These are phyloP conservation scores for Dolichotis patagonum DNA, from an alignment of 2,113 vertebrate species.

Conservation along the genomic window DNA sequence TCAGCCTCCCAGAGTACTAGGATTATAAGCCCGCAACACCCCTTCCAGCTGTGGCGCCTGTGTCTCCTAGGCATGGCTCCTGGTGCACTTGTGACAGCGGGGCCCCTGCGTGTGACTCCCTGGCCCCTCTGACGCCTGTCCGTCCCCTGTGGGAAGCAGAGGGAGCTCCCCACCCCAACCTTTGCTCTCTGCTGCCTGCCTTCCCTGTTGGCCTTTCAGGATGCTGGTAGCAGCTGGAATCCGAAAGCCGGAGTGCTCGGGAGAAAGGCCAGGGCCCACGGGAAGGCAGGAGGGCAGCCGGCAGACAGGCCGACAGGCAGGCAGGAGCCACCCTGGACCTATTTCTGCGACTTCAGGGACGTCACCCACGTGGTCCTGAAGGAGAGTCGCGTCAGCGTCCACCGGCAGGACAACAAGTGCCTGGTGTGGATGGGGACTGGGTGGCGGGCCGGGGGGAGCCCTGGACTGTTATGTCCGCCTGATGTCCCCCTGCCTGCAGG, in stretches of 20 bases:
- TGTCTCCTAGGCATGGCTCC: neutral
- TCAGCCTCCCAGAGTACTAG: neutral
- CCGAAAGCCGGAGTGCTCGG: neutral
- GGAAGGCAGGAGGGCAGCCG: neutral
- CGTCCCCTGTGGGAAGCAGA: accelerated
- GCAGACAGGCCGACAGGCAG: neutral
- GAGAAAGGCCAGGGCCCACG: slow-evolving; percentile 61
- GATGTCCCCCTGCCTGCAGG: slow-evolving; percentile 82
- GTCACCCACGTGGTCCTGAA: slow-evolving; percentile 92
- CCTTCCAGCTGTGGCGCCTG: neutral
- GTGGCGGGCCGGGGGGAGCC: accelerated
- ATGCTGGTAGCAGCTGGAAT: accelerated
- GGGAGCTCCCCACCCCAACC: no score
- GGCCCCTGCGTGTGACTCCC: neutral
- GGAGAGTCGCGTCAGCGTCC: slow-evolving; percentile 87
- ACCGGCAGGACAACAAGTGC: slow-evolving; percentile 91
- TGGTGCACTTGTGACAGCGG: neutral
- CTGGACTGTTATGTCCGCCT: accelerated
- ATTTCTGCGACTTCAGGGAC: slow-evolving; percentile 94
- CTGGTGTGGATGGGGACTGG: slow-evolving; percentile 87
- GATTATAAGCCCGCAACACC: neutral
- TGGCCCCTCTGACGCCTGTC: neutral
- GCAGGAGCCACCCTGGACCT: slow-evolving; percentile 80
- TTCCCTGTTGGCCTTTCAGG: neutral
- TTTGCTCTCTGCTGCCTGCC: no score